These are phyloP conservation scores for Metaphire vulgaris DNA, from an alignment of 1,140 invertebrate genomes.

Conservation along the genomic window DNA sequence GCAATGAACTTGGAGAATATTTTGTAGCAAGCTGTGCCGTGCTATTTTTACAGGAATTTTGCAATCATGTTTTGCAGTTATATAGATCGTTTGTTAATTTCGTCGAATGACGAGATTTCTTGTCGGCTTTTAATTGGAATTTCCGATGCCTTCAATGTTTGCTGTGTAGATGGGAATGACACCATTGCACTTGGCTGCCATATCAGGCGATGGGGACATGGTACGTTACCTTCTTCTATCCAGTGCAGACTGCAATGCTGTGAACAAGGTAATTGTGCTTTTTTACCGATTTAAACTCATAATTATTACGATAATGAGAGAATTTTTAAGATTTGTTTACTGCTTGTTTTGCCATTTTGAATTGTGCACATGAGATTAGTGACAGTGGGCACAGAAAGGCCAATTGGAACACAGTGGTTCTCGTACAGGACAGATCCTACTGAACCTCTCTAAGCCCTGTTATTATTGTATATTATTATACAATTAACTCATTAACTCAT, in stretches of 20 bases:
- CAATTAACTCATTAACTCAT: no score
- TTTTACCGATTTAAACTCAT: no score
- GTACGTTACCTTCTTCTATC: conserved; percentile 66
- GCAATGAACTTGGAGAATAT: not conserved
- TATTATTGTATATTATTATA: no score
- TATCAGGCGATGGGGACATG: conserved; percentile 67
- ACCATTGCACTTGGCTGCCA: conserved; percentile 69
- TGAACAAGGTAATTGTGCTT: conserved; percentile 58
- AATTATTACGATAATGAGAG: no score
- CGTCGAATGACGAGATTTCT: no score
- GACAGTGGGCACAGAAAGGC: no score
- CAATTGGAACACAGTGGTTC: no score
- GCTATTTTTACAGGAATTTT: not conserved
- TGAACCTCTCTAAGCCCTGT: no score
- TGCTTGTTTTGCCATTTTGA: no score
- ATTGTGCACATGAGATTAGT: no score
- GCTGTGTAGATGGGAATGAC: conserved; percentile 57
- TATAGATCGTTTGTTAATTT: not conserved
- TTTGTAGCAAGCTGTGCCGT: not conserved
- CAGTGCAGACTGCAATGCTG: conserved; percentile 52
- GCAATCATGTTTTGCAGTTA: not conserved
- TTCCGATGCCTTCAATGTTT: not conserved
- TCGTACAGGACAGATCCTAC: no score
- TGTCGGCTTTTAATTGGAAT: not conserved
- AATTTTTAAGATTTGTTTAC: no score